Percentiles rank a stretch among this genome's conserved stretches.
These are phyloP conservation scores for Pollenia angustigena DNA, from an alignment of 2,888 invertebrate genomes.

Conservation along the genomic window DNA sequence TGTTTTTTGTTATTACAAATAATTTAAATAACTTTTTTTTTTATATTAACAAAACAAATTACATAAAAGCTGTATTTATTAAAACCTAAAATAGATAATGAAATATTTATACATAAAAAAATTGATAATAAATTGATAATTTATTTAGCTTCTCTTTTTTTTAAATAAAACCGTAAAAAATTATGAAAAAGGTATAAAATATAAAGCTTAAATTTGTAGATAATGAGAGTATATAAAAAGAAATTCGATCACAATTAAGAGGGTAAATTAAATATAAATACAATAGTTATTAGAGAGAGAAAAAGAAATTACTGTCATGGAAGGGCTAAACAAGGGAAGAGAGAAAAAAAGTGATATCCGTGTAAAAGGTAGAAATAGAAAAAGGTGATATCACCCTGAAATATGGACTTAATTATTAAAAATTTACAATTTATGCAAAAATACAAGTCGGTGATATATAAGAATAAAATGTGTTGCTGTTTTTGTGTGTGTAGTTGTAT, in stretches of 20 bases:
- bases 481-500: background rate
- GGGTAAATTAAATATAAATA: conserved; percentile 15
- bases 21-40: conserved; percentile 71
- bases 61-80: conserved; percentile 70
- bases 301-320: background rate
- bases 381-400: conserved; percentile 13
- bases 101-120: conserved; percentile 70
- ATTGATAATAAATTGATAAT: conserved; percentile 55
- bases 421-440: background rate
- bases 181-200: background rate
- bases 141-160: conserved; percentile 15
- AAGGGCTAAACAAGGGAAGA: background rate
- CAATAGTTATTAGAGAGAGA: background rate
- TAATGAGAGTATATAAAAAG: background rate
- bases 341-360: background rate
- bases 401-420: background rate
- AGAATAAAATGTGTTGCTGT: background rate
- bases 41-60: conserved; percentile 67
- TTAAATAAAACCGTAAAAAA: conserved; percentile 35
- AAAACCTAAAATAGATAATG: conserved; percentile 69
- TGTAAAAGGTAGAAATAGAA: background rate
- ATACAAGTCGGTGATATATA: conserved; percentile 2
- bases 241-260: conserved; percentile 41
- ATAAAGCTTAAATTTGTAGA: background rate
- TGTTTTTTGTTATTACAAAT: conserved; percentile 68